Conservation (phyloP, 2,888 invertebrate species). For the Drosophila prostipennis region DNA sequence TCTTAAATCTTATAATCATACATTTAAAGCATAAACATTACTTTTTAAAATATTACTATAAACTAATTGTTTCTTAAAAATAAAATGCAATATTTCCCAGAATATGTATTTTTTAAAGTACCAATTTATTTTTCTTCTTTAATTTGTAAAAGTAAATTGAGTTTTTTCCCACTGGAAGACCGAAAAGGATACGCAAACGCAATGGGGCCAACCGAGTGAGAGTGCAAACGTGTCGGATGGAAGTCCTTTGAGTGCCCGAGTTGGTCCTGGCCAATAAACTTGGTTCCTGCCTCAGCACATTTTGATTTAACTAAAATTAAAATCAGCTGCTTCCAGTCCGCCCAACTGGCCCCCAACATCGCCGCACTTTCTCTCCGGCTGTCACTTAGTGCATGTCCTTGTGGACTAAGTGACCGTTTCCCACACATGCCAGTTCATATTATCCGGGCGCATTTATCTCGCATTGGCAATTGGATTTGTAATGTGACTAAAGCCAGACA, state of each 20-base stretch:
- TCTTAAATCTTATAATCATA: too few relatives aligned
- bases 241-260: conserved; percentile 20
- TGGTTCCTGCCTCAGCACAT: conserved; percentile 42
- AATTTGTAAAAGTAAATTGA: too few relatives aligned
- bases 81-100: too few relatives aligned
- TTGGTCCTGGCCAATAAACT: conserved; percentile 10
- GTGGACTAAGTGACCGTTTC: conserved; percentile 49
- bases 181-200: conserved; percentile 37
- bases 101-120: too few relatives aligned
- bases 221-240: conserved; percentile 6
- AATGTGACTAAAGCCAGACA: conserved; percentile 50
- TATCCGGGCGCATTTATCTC: conserved; percentile 69
- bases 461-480: conserved; percentile 63
- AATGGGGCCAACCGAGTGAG: conserved; percentile 4
- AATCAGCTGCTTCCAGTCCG: conserved; percentile 46
- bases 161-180: not conserved
- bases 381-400: conserved; percentile 41
- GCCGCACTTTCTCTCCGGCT: conserved; percentile 29
- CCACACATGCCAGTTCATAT: conserved; percentile 47
- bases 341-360: not conserved
- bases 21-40: too few relatives aligned
- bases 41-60: too few relatives aligned
- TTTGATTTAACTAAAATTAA: conserved; percentile 62
- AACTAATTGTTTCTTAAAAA: too few relatives aligned
- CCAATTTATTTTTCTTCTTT: too few relatives aligned